Evolutionary conservation across 2,797 vertebrate genomes (phyloP).

Genomic region (Chiloscyllium punctatum): DNA sequence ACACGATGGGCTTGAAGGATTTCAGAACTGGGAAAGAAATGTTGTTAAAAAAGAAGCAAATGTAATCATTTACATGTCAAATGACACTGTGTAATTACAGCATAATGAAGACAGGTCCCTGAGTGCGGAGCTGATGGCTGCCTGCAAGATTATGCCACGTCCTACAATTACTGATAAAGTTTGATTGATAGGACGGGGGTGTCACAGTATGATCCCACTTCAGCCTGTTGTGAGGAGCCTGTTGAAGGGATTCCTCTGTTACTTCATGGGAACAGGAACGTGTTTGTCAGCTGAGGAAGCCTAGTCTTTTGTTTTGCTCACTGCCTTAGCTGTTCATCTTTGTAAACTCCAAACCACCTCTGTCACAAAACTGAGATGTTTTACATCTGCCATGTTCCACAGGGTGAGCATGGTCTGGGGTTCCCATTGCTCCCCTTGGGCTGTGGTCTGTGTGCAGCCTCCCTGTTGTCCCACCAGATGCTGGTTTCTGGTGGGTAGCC

Average conservation of each 20-base stretch:
- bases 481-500: too few species aligned
- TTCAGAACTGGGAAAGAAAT: not conserved
- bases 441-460: too few species aligned
- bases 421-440: too few species aligned
- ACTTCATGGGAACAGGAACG: not conserved
- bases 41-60: not conserved
- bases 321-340: not conserved
- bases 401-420: too few species aligned
- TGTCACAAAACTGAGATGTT: not conserved
- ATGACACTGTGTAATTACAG: not conserved
- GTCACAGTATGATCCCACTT: not conserved
- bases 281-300: not conserved
- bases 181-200: conserved; percentile 11
- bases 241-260: not conserved
- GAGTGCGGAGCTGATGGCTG: not conserved
- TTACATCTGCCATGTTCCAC: not conserved
- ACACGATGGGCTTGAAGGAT: not conserved
- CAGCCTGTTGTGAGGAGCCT: not conserved
- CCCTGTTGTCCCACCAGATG: too few species aligned
- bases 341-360: not conserved
- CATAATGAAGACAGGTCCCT: not conserved
- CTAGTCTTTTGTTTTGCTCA: not conserved
- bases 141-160: not conserved
- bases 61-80: conserved; percentile 22
- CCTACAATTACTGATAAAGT: conserved; percentile 10